Base-by-base conservation (phyloP, 1,140 invertebrate genomes). In the Hyphantria cunea region DNA sequence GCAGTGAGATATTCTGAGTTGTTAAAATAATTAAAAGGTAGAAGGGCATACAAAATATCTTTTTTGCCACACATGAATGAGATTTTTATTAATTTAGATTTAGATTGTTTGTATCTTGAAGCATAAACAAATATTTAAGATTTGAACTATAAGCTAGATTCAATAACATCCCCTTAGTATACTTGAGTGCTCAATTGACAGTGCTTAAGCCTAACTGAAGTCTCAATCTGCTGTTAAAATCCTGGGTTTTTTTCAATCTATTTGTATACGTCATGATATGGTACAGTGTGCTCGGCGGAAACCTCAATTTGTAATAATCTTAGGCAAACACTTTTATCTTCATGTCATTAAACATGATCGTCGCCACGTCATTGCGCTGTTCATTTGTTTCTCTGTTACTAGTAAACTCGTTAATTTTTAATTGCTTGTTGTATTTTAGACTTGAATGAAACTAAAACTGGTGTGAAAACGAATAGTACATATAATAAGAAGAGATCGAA, bases 381-480 rank as follows among this genome's bases (percentile, higher is more conserved):
- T n/a, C n/a, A 10, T 39, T 39, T 39, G 7, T n/a, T 9, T 39
- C 37, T n/a, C 7, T 39, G 37, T 25, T 39, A 39, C 37, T 39
- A 10, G 8, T 3, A 39, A 10, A 7, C 37, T 10, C 8, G n/a
- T 7, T 39, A 7, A 39, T 39, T 39, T 39, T 9, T 10, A 12
- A n/a, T n/a, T n/a, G 7, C 12, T 15, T 64, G 14, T 33, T 70
- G 55, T 33, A 49, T 61, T 79, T 17, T 45, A 80, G 80, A 70
- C 64, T 39, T 68, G 17, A 72, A 60, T 32, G 76, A 75, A 48
- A 39, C 41, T 17, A 83, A 80, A 64, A 33, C 53, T 42, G 75
- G 54, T 70, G 60, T 61, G 32, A 84, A 81, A 77, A 66, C 32
- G 12, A 81, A 63, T 54, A 72, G 66, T 64, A 33, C 64, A 14